Base-by-base conservation (phyloP, 1,140 invertebrate genomes). In the Pachypeltis micranthus region DNA sequence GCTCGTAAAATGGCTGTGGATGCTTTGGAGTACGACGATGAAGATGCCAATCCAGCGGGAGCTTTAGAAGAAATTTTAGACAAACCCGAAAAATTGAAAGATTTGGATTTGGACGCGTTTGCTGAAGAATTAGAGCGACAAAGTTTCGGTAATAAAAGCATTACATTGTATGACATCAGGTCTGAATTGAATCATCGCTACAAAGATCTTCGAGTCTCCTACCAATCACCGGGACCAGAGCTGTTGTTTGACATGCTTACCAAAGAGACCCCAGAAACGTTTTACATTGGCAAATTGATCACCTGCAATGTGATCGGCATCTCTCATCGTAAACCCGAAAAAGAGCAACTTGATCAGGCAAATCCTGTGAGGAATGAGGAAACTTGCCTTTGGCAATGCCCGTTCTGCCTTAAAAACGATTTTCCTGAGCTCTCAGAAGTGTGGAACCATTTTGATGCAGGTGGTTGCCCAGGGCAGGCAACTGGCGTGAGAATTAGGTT, bases 1-100 rank as follows among this genome's bases (percentile, higher is more conserved):
- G 97, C 97, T 0, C 77, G 95, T 23, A 99, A 99, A 79, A 99
- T 99, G 96, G 97, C 96, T 2, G 93, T 98, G 0, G 97, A 99
- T 79, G 97, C 97, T 4, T 76, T 99, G 12, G 97, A 99, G 68
- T 97, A 98, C 68, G 96, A 98, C 69, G 85, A 87, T 69, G 92
- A 95, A 70, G 91, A 93, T 66, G 86, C 88, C 0, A 97, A 99
- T 79, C 94, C 96, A 0, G 93, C 94, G 0, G 91, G 91, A 1
- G 96, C 96, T 19, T 75, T 99, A 0, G 95, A 99, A 71, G 96
- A 99, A 76, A 98, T 99, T 71, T 75, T 99, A 0, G 91, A 97
- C 75, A 87, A 91, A 1, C 96, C 96, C 0, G 94, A 98, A 68
- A 81, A 92, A 69, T 77, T 99, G 0, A 96, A 96, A 73, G 96